These are phyloP conservation scores for Protodeltote pygarga DNA, from an alignment of 2,888 invertebrate genomes.

Conservation along the genomic window DNA sequence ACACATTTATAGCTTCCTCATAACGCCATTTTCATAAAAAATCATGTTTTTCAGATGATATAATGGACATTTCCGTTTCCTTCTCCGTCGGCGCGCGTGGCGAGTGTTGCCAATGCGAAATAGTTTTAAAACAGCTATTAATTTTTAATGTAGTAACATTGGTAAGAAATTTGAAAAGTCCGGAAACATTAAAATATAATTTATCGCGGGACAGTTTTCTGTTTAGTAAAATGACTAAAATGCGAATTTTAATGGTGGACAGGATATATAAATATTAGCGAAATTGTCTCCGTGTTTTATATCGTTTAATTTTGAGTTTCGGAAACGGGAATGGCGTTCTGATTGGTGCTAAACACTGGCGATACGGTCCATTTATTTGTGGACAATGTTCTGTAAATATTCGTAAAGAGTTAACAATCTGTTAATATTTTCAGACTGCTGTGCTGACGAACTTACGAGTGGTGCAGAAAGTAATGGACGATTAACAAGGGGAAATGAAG, in stretches of 20 bases:
- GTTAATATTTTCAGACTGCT: slow-evolving; percentile 41
- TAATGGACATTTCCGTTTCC: slow-evolving; percentile 82
- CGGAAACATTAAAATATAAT: slow-evolving; percentile 85
- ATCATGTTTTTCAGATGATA: slow-evolving; percentile 75
- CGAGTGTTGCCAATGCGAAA: slow-evolving; percentile 80
- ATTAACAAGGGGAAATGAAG: slow-evolving; percentile 22
- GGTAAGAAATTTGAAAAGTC: slow-evolving; percentile 74
- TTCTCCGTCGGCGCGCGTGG: slow-evolving; percentile 61
- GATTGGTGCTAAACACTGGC: slow-evolving; percentile 53
- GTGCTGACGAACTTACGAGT: slow-evolving; percentile 16
- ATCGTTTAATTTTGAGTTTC: slow-evolving; percentile 61
- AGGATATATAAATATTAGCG: slow-evolving; percentile 81
- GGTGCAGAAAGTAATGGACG: slow-evolving; percentile 11
- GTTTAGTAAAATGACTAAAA: slow-evolving; percentile 82
- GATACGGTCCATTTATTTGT: slow-evolving; percentile 45
- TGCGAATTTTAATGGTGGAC: slow-evolving; percentile 71
- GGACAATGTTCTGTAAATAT: slow-evolving; percentile 30
- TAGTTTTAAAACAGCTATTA: slow-evolving; percentile 81
- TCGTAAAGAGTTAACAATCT: slow-evolving; percentile 42
- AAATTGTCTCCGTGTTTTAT: slow-evolving; percentile 70
- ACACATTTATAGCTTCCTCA: slow-evolving; percentile 76
- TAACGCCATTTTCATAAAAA: slow-evolving; percentile 71
- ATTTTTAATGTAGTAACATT: slow-evolving; percentile 82
- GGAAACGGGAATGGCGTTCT: slow-evolving; percentile 64
- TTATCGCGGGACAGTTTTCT: slow-evolving; percentile 77